These are phyloP conservation scores for Boleophthalmus pectinirostris DNA, from an alignment of 2,113 vertebrate species.

Conservation along the genomic window DNA sequence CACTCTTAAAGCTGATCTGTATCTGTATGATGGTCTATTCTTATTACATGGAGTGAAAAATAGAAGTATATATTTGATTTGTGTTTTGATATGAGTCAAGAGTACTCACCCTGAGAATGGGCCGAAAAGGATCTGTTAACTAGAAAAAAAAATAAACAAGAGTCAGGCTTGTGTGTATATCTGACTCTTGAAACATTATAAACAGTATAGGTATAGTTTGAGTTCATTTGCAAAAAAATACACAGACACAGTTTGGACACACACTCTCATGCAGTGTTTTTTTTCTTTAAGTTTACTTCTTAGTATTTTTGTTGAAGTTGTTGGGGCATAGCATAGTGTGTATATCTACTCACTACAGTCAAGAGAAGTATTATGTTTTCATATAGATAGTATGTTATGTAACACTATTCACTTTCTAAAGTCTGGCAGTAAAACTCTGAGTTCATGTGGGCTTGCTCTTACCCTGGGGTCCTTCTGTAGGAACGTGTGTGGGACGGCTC, in stretches of 20 bases:
- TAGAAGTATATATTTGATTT: background rate
- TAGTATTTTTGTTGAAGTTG: background rate
- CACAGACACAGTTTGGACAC: no score
- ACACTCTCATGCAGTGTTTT: no score
- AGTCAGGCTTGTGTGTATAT: constrained; percentile 28
- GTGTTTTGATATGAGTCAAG: constrained; percentile 33
- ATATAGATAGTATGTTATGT: no score
- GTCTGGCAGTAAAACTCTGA: background rate
- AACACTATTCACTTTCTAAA: background rate
- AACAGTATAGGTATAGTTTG: background rate
- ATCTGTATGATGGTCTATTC: background rate
- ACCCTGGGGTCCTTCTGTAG: constrained; percentile 98
- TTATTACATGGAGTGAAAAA: background rate
- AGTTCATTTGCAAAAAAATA: no score
- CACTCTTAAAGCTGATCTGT: background rate
- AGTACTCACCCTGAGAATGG: constrained; percentile 93
- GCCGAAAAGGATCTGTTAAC: constrained; percentile 98
- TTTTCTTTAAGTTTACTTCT: no score
- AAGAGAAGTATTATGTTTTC: background rate
- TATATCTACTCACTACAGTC: background rate
- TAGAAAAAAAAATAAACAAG: constrained; percentile 80
- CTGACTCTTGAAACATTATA: background rate
- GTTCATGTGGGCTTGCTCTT: constrained; percentile 43
- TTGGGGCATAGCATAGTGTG: background rate
- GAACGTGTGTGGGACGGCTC: constrained; percentile 92